Base-by-base conservation (phyloP, 2,113 vertebrate species). In the Notothenia rossii region DNA sequence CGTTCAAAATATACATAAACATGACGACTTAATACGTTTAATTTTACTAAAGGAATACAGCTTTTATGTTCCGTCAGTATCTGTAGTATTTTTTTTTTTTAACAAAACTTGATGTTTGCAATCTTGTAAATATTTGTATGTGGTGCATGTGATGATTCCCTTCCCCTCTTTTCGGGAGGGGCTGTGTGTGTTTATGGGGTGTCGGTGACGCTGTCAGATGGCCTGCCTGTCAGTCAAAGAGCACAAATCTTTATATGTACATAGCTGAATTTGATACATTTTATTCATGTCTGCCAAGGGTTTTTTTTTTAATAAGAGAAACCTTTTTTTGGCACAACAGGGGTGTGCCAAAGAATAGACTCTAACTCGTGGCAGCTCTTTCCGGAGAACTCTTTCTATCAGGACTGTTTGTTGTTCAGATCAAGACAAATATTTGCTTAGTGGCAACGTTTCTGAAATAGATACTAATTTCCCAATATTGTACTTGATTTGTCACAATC, bases 161-260 rank as follows among this genome's bases (percentile, higher is more conserved):
- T 49, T 73, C 49, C 76, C 81, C 76, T 79, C 77, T 76, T 77
- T 85, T 69, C 14, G 29, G 61, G 65, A 9, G 56, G 67, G 29
- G 71, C 80, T 82, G 70, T 78, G 82, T 69, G 76, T 45, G 59
- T 71, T 76, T 74, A 53, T 49, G 81, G 72, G 50, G 53, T 15
- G 48, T 60, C 13, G 51, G 13, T 66, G 61, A 66, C 49, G 18
- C 77, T 36, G 49, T 71, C 82, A 62, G 81, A 86, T 60, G 62
- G 80, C 82, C 81, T 72, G 68, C 75, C 82, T 88, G 77, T 91
- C 86, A 63, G 83, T 88, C 85, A 88, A 93, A 89, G 85, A 95
- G 95, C 94, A 95, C 95, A 95, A 95, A 84, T 88, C 74, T 88
- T 91, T 91, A 70, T 87, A 87, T 90, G 88, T 91, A 85, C 61